phyloP scores from a whole-genome alignment of 1,140 invertebrate species.

The Macrosteles quadrilineatus region DNA sequence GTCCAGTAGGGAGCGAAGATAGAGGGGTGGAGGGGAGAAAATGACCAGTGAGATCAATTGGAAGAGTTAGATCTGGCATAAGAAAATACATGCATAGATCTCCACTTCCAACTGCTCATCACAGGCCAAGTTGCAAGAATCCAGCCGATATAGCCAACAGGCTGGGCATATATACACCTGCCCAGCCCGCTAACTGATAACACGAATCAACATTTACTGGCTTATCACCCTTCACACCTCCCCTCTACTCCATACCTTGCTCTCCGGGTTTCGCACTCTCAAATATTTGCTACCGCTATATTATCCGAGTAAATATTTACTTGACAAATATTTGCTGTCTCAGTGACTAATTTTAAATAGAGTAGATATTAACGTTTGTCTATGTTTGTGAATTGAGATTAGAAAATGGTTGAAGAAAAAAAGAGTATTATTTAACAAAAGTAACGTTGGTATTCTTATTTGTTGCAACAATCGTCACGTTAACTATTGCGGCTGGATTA shows the following conservation, averaged over 20 bases:
- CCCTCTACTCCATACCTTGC: constrained; percentile 2
- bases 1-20: not conserved
- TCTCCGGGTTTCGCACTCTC: not conserved
- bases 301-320: constrained; percentile 17
- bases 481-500: too few species aligned
- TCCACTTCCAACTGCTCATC: constrained; percentile 57
- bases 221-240: constrained; percentile 31
- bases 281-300: constrained; percentile 2
- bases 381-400: too few species aligned
- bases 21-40: not conserved
- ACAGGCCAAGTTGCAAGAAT: constrained; percentile 3
- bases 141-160: too few species aligned
- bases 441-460: too few species aligned
- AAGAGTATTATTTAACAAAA: too few species aligned
- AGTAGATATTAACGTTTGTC: too few species aligned
- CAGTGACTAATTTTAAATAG: too few species aligned
- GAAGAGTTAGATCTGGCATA: constrained; percentile 68
- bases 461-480: too few species aligned
- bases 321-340: not conserved
- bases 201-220: constrained; percentile 37
- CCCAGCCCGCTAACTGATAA: constrained; percentile 38
- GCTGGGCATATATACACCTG: constrained; percentile 36
- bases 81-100: constrained; percentile 55
- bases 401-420: too few species aligned
- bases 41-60: constrained; percentile 54